Conservation (phyloP, 2,797 vertebrate genomes). For the Spinus olivaceus region DNA sequence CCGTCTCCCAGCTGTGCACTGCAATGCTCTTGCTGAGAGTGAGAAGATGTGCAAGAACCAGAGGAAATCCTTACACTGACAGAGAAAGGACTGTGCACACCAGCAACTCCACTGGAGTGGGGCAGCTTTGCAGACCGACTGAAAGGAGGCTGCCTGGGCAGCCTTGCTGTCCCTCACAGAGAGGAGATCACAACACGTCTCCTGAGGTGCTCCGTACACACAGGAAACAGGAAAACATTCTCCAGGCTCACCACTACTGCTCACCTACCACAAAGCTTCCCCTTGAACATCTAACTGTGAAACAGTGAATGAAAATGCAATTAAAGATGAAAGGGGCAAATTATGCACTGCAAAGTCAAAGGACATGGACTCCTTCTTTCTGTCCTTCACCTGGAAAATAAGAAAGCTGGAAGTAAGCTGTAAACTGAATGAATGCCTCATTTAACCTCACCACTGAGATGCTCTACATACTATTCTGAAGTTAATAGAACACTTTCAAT, state of each 20-base stretch:
- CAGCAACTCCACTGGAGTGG: fast-evolving
- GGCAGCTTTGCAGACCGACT: neutral
- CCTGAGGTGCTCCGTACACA: neutral
- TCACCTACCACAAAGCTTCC: neutral
- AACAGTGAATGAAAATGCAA: neutral
- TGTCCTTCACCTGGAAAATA: neutral
- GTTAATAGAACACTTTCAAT: conserved; percentile 17
- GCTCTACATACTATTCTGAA: neutral
- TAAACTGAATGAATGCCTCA: neutral
- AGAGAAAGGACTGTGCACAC: neutral
- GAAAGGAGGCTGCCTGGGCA: neutral
- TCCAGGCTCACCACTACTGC: neutral
- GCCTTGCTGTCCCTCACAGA: neutral
- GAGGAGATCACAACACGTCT: neutral
- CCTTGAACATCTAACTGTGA: neutral
- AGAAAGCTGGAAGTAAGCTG: neutral
- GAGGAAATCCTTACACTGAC: neutral
- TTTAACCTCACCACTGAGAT: neutral
- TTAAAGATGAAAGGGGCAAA: conserved; percentile 29
- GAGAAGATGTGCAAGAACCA: neutral
- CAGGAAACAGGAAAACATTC: neutral
- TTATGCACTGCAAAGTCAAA: neutral
- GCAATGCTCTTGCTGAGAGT: neutral
- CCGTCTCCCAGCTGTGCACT: fast-evolving
- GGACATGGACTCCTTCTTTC: neutral